Evolutionary conservation across 1,140 invertebrate species (phyloP).

Genomic region (Telenomus remus): DNA sequence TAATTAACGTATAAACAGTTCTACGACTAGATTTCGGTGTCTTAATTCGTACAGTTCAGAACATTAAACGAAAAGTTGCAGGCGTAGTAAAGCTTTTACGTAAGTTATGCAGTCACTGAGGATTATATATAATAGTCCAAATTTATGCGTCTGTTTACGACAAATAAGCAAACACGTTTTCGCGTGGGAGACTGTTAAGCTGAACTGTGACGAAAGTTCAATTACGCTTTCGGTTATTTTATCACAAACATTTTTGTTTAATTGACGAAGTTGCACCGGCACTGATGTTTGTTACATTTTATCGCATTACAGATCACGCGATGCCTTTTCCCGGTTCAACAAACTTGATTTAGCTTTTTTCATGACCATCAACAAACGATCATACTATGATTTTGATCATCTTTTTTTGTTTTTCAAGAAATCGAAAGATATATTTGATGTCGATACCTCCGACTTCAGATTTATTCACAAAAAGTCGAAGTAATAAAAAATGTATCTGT

Average conservation of each 20-base stretch:
- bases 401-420: too few relatives aligned
- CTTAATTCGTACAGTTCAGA: constrained; percentile 35
- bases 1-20: background rate
- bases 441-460: too few relatives aligned
- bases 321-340: too few relatives aligned
- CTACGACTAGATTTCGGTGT: constrained; percentile 10
- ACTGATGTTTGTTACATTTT: background rate
- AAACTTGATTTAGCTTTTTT: too few relatives aligned
- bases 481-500: background rate
- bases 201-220: constrained; percentile 42
- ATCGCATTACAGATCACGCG: too few relatives aligned
- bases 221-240: constrained; percentile 29
- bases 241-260: constrained; percentile 38
- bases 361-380: too few relatives aligned
- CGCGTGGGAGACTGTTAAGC: constrained; percentile 21
- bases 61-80: constrained; percentile 37
- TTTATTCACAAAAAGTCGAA: too few relatives aligned
- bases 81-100: constrained; percentile 36
- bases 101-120: constrained; percentile 25
- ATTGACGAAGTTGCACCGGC: constrained; percentile 23
- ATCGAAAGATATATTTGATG: too few relatives aligned
- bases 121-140: constrained; percentile 8
- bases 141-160: constrained; percentile 41
- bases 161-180: constrained; percentile 42
- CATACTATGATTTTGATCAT: too few relatives aligned